phyloP scores from a whole-genome alignment of 23 tunicate genomes.

The Botrylloides violaceus region DNA sequence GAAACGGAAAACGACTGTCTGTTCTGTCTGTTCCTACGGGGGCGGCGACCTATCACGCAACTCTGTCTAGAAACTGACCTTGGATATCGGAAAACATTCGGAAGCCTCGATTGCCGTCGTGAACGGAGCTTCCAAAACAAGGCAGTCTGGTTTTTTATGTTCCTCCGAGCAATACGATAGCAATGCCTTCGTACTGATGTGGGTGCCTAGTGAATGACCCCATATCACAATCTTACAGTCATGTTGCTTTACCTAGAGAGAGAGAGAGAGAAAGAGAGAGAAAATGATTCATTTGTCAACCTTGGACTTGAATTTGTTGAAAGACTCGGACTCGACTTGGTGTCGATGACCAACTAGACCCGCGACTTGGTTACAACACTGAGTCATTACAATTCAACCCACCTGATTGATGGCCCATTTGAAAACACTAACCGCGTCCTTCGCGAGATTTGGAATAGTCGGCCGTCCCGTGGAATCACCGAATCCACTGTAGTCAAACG shows the following conservation, averaged over 20 bases:
- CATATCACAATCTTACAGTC: slow-evolving; percentile 46
- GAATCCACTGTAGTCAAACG: slow-evolving; percentile 87
- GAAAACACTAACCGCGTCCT: slow-evolving; percentile 46
- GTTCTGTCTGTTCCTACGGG: no score
- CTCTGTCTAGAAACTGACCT: slow-evolving; percentile 3
- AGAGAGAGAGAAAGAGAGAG: background rate
- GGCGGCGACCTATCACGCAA: no score
- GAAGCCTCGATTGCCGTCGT: slow-evolving; percentile 33
- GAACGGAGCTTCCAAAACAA: slow-evolving; percentile 76
- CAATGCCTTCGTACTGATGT: slow-evolving; percentile 55
- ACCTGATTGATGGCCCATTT: slow-evolving; percentile 44
- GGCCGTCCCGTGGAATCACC: slow-evolving; percentile 80
- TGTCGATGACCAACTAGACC: background rate
- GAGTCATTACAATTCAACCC: background rate
- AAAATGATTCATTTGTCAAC: background rate
- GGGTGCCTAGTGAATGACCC: slow-evolving; percentile 84
- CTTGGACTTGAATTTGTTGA: background rate
- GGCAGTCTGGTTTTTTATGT: slow-evolving; percentile 29
- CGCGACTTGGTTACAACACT: background rate
- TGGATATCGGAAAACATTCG: slow-evolving; percentile 56
- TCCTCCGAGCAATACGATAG: background rate
- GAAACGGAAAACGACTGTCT: no score
- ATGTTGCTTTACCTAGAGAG: background rate
- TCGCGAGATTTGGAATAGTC: slow-evolving; percentile 23
- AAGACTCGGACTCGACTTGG: no score